A percentile compares a stretch with the other conserved stretches of the same genome.
Conservation (phyloP, 2,888 invertebrate genomes). For the Pseudococcus longispinus region DNA sequence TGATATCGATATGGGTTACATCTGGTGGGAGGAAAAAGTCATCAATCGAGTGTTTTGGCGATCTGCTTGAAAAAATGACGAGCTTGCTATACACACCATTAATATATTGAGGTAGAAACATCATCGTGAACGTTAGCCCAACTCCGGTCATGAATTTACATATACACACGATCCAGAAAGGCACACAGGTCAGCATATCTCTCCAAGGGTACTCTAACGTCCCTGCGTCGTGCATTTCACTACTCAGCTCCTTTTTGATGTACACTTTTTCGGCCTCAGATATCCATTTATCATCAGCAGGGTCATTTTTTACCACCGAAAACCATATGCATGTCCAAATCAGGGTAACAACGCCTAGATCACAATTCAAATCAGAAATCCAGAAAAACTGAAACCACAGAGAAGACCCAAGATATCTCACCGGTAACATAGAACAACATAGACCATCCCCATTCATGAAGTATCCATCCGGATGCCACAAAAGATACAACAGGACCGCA, state of each 20-base stretch:
- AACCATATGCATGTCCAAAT: background rate
- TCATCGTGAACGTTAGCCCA: background rate
- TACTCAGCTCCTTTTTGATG: background rate
- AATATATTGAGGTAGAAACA: conserved; percentile 25
- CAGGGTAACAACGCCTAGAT: background rate
- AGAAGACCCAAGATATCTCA: background rate
- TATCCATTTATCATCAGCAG: background rate
- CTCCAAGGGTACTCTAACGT: conserved; percentile 12
- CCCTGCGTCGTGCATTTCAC: background rate
- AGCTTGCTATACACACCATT: background rate
- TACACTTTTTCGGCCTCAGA: background rate
- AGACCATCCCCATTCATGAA: background rate
- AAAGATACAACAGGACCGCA: background rate
- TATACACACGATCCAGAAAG: background rate
- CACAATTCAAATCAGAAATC: background rate
- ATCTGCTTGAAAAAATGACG: background rate
- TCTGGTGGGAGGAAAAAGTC: background rate
- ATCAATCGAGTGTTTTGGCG: background rate
- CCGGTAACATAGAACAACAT: conserved; percentile 1
- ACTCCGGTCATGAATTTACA: background rate
- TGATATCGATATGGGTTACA: background rate
- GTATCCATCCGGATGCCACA: background rate
- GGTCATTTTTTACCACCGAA: conserved; percentile 4
- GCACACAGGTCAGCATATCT: conserved; percentile 13
- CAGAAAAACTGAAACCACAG: background rate